Base-by-base conservation (phyloP, 2,797 vertebrate species). In the Pachyuromys duprasi region DNA sequence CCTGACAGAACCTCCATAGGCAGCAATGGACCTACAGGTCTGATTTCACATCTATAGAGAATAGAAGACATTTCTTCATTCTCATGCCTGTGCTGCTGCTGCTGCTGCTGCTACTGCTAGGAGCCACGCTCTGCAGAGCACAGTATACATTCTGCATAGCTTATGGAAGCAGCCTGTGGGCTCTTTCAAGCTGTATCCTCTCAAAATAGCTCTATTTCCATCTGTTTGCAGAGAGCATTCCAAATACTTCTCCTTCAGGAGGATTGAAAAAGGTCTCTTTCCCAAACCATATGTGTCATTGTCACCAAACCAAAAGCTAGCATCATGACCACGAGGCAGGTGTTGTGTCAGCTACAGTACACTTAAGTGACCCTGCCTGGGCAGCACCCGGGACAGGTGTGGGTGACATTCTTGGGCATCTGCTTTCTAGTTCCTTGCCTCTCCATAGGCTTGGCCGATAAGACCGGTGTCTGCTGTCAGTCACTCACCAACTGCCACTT, bases 401-500 rank as follows among this genome's bases (percentile, higher is more conserved):
- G 76, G 26, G n/a, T 87, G 90, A 55, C 42, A 89, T 67, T 14
- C 3, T 74, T 69, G 89, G 75, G 84, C 22, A 76, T 89, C 86
- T 86, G 60, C 87, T 96, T 95, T 95, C 89, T 49, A 33, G 0
- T 4, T 33, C 36, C 36, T 8, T 78, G 81, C 57, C 62, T 39
- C 63, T 74, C 67, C 20, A 74, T 36, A 93, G 81, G 22, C 20
- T 86, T 57, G 33, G 80, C 80, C 90, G 86, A 97, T 91, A 97
- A 86, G 93, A 78, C 82, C 95, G 89, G 0, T 81, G 60, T 74
- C 90, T 92, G 33, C 89, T 90, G 83, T 96, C 97, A 95, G 9
- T 31, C 49, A 39, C 92, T 95, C 49, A 33, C 2, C 62, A 69
- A 95, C 93, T 95, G 96, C 95, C 97, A 97, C 65, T 84, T 97